Evolutionary conservation across 2,797 vertebrate species (phyloP).

Genomic region (Rhabdomys pumilio): DNA sequence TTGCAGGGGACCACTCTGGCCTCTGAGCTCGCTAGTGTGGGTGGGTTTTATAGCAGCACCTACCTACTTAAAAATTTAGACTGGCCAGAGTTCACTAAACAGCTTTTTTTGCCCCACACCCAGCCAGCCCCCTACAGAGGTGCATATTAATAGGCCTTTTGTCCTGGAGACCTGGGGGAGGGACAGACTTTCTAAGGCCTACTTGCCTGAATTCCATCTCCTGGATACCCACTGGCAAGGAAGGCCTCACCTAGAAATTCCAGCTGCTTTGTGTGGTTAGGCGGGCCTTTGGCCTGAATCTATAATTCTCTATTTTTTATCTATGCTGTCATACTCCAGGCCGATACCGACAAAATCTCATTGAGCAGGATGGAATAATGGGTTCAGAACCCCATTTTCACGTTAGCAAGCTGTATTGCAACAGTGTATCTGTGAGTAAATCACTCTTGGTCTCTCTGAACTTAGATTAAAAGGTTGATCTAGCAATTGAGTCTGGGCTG

Average conservation of each 20-base stretch:
- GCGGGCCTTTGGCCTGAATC: not conserved
- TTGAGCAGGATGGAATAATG: fast-evolving
- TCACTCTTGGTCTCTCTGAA: not conserved
- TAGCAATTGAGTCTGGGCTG: fast-evolving
- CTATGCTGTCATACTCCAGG: not conserved
- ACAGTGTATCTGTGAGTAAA: not conserved
- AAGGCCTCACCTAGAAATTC: conserved; percentile 60
- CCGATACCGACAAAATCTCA: not conserved
- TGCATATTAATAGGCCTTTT: conserved; percentile 82
- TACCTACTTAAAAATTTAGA: not conserved
- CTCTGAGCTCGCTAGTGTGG: not conserved
- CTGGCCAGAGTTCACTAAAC: not conserved
- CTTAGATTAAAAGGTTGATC: not conserved
- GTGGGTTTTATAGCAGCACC: not conserved
- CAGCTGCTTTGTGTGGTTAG: not conserved
- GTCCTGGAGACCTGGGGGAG: conserved; percentile 70
- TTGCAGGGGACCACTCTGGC: not conserved
- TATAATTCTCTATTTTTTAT: not conserved
- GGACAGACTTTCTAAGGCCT: not conserved
- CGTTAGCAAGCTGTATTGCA: not conserved
- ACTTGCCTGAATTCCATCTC: not conserved
- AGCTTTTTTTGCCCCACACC: not conserved
- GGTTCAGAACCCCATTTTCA: not conserved
- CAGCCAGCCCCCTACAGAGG: conserved; percentile 59
- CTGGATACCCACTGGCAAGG: conserved; percentile 23